These are phyloP conservation scores for Halyomorpha halys DNA, from an alignment of 1,140 invertebrate genomes.

Conservation along the genomic window DNA sequence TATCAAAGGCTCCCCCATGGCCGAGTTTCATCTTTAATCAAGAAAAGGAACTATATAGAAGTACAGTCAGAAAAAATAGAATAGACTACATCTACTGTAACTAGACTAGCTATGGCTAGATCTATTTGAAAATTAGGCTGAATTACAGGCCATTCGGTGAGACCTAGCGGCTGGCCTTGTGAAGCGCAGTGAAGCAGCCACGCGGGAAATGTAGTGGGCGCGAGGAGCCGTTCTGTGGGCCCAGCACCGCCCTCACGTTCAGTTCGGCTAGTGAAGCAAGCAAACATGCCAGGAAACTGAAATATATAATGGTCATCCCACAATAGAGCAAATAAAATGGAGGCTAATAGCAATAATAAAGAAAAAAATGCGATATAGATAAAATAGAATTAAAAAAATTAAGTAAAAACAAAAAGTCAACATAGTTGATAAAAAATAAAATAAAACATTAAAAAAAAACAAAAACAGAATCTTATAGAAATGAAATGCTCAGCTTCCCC, in stretches of 20 bases:
- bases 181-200: constrained; percentile 17
- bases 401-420: too few relatives aligned
- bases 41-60: not conserved
- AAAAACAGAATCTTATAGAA: too few relatives aligned
- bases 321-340: not conserved
- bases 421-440: too few relatives aligned
- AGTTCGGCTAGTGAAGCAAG: constrained; percentile 13
- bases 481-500: too few relatives aligned
- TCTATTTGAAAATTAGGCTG: constrained; percentile 12
- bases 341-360: not conserved
- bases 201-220: constrained; percentile 9
- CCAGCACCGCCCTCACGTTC: not conserved
- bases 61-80: too few relatives aligned
- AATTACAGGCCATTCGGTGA: constrained; percentile 18
- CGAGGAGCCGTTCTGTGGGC: constrained; percentile 17
- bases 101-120: constrained; percentile 10
- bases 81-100: not conserved
- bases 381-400: too few relatives aligned
- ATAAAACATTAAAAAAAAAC: too few relatives aligned
- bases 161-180: constrained; percentile 9
- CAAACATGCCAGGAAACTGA: constrained; percentile 17
- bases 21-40: not conserved
- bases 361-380: not conserved
- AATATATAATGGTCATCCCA: constrained; percentile 7
- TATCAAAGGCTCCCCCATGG: not conserved